Base-by-base conservation (phyloP, 2,113 vertebrate species). In the Myotis lucifugus region DNA sequence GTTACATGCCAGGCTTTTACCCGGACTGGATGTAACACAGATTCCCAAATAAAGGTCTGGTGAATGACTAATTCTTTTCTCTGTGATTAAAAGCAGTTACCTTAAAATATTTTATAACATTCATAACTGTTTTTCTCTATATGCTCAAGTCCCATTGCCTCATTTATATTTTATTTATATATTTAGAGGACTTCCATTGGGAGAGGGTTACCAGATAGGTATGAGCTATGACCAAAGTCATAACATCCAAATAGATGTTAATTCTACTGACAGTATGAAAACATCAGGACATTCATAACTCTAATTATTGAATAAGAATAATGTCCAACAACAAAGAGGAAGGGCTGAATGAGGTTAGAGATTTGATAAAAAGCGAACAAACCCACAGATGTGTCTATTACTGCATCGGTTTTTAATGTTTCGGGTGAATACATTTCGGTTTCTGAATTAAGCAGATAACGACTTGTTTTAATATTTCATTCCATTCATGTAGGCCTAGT, bases 401-500 rank as follows among this genome's bases (percentile, higher is more conserved):
- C 74, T 40, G 5, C 23, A 19, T 50, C 4, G 6, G 56, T 73
- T 73, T 79, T 64, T 3, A 29, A 59, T 86, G 61, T 32, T 72
- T 85, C 10, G 6, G 6, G 52, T 85, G 72, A 87, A 67, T 18
- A 8, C 8, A 46, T 66, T 34, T 9, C 27, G 72, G 48, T 84
- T 17, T 93, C 64, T 64, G 3, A 42, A 8, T 84, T 78, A 90
- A 91, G 34, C 82, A 85, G 66, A 73, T 5, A 50, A 88, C 81
- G 73, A 21, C 32, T 90, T 56, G 29, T 59, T 85, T 93, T 46
- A 91, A 85, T 59, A 96, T 91, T 79, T 73, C 40, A 34, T 89
- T 70, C 82, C 52, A 69, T 21, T 95, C 61, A 19, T 8, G 9
- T 64, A 48, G 5, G 10, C 90, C 76, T 42, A 18, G 18, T 79